phyloP scores from a whole-genome alignment of 2,113 vertebrate genomes.

The Parus major region DNA sequence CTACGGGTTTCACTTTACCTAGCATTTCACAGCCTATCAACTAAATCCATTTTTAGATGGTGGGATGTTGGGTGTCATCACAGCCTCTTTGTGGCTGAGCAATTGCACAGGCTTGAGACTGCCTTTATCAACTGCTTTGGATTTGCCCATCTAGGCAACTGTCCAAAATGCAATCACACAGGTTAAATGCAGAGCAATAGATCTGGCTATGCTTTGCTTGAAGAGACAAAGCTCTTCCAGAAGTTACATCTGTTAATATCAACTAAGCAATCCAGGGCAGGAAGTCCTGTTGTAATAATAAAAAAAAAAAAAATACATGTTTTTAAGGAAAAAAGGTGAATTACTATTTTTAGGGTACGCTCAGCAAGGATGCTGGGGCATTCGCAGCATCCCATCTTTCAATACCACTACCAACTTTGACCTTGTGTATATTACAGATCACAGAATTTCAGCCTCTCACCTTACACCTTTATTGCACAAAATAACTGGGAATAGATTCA shows the following conservation, averaged over 20 bases:
- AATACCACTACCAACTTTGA: background rate
- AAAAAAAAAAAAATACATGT: background rate
- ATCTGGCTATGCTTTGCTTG: fast-evolving
- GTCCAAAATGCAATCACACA: background rate
- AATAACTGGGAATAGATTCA: background rate
- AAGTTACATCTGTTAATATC: background rate
- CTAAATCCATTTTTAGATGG: background rate
- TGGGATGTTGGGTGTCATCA: background rate
- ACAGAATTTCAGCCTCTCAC: background rate
- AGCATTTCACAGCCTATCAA: background rate
- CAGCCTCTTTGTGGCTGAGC: background rate
- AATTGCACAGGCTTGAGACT: background rate
- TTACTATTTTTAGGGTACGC: background rate
- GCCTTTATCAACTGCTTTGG: background rate
- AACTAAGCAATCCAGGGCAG: background rate
- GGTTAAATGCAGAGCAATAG: background rate
- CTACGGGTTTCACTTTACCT: background rate
- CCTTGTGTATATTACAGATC: background rate
- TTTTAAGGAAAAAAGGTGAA: background rate
- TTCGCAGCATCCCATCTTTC: background rate
- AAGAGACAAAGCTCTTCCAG: background rate
- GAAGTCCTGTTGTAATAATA: background rate
- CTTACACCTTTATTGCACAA: background rate
- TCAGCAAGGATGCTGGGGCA: background rate
- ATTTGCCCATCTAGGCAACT: background rate